Conservation (phyloP, 2,113 vertebrate genomes). For the Cephalophus harveyi region DNA sequence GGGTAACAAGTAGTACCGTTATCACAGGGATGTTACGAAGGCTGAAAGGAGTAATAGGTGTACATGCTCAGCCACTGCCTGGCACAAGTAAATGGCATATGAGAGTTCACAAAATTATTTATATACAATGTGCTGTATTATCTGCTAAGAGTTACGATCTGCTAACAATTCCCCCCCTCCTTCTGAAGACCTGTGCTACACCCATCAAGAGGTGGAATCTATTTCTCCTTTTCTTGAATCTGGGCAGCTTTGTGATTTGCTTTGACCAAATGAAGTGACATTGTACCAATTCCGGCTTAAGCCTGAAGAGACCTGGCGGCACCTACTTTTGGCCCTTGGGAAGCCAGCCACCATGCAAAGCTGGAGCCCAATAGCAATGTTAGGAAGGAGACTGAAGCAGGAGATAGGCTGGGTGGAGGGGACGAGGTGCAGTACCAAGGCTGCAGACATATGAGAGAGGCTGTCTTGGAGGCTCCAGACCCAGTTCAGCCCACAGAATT, state of each 20-base stretch:
- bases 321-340: neutral
- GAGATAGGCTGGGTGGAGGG: neutral
- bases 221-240: neutral
- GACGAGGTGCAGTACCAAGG: neutral
- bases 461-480: neutral
- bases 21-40: neutral
- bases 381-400: neutral
- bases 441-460: neutral
- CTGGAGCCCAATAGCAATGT: neutral
- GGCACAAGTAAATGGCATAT: neutral
- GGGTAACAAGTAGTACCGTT: neutral
- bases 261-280: neutral
- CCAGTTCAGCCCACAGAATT: neutral
- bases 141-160: neutral
- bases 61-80: neutral
- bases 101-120: neutral
- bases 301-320: neutral
- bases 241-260: neutral
- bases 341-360: neutral
- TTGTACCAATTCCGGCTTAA: neutral
- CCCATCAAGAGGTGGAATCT: neutral
- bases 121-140: neutral
- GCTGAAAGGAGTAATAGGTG: neutral
- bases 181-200: neutral
- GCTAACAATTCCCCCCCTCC: neutral